Conservation (phyloP, 2,113 vertebrate species). For the Solenodon paradoxus region DNA sequence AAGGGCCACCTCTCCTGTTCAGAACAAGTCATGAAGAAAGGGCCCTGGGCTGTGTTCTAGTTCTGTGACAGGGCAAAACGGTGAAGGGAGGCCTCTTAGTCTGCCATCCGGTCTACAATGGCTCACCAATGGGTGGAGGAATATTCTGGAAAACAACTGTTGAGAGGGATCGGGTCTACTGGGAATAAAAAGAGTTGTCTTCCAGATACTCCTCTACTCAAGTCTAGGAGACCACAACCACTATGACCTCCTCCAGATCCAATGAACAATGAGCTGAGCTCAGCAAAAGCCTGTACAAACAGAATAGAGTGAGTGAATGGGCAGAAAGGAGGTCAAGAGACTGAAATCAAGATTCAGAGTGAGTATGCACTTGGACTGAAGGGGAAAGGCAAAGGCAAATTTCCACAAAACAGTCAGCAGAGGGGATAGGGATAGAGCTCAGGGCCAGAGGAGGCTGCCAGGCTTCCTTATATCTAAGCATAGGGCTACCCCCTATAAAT, state of each 20-base stretch:
- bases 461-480: slow-evolving; percentile 15
- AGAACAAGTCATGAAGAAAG: background rate
- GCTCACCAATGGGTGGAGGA: background rate
- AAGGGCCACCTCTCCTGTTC: background rate
- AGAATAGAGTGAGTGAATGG: background rate
- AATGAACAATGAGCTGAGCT: background rate
- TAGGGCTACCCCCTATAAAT: background rate
- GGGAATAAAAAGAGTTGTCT: background rate
- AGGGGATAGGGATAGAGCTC: background rate
- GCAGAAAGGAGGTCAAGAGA: slow-evolving; percentile 57
- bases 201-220: background rate
- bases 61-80: background rate
- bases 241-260: background rate
- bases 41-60: background rate
- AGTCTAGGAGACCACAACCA: background rate
- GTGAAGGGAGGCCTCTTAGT: background rate
- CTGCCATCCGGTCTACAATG: background rate
- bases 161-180: background rate
- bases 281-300: background rate
- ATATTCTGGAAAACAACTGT: background rate
- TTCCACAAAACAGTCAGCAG: slow-evolving; percentile 50
- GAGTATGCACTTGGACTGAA: background rate
- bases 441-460: background rate
- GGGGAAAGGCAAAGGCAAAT: slow-evolving; percentile 36
- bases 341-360: slow-evolving; percentile 38